Percentiles rank a stretch among this genome's conserved stretches.
These are phyloP conservation scores for Tribolium madens DNA, from an alignment of 1,140 invertebrate genomes.

Conservation along the genomic window DNA sequence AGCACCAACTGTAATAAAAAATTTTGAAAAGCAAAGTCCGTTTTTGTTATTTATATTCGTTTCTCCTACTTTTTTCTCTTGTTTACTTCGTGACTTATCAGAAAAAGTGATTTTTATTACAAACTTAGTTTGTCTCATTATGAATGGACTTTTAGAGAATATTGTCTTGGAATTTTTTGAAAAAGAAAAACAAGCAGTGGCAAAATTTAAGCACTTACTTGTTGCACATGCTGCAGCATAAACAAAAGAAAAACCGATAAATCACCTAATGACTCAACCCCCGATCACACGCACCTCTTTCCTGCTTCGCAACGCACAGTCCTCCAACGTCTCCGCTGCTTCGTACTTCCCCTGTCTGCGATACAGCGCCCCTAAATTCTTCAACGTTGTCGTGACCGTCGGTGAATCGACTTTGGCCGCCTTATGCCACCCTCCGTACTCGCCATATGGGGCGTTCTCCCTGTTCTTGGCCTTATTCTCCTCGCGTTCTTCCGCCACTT, in stretches of 20 bases:
- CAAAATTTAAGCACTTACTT: conserved; percentile 68
- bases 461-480: conserved; percentile 94
- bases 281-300: conserved; percentile 79
- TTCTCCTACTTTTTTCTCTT: too few relatives aligned
- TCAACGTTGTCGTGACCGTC: conserved; percentile 96
- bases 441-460: conserved; percentile 91
- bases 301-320: conserved; percentile 93
- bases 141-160: too few relatives aligned
- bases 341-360: conserved; percentile 98
- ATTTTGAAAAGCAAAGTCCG: too few relatives aligned
- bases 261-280: neutral
- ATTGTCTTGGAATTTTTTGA: too few relatives aligned
- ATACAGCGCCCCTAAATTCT: conserved; percentile 97
- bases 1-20: too few relatives aligned
- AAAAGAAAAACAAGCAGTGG: neutral
- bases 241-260: conserved; percentile 61
- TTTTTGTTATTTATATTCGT: too few relatives aligned
- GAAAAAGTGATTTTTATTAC: too few relatives aligned
- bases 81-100: too few relatives aligned
- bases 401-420: conserved; percentile 98
- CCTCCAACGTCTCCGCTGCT: conserved; percentile 97
- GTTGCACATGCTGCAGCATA: conserved; percentile 70
- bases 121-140: too few relatives aligned
- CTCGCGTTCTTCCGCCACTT: conserved; percentile 98
- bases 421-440: conserved; percentile 98